These are phyloP conservation scores for Drosophila borborema DNA, from an alignment of 2,888 invertebrate genomes.

Conservation along the genomic window DNA sequence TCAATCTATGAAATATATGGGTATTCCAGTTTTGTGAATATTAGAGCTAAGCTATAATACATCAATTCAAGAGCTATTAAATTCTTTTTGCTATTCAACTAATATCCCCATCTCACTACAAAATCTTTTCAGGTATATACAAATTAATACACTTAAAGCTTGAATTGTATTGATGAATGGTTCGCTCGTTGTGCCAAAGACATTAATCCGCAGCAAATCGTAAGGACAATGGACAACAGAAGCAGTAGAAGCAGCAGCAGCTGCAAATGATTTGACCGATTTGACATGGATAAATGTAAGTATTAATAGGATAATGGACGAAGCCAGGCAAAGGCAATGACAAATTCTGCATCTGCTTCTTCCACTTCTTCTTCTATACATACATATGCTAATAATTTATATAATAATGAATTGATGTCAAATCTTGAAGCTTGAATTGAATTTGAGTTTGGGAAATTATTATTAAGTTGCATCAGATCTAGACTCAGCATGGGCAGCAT, in stretches of 20 bases:
- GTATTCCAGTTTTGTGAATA: neutral
- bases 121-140: too few species aligned
- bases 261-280: conserved; percentile 3
- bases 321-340: conserved; percentile 1
- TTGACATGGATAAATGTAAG: conserved; percentile 6
- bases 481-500: neutral
- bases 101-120: neutral
- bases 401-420: neutral
- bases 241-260: neutral
- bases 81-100: neutral
- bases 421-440: neutral
- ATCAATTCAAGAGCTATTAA: neutral
- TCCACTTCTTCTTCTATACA: neutral
- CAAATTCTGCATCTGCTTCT: neutral
- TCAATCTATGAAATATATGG: too few species aligned
- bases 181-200: neutral
- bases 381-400: neutral
- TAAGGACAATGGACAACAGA: neutral
- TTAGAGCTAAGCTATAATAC: neutral
- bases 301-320: neutral
- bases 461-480: neutral
- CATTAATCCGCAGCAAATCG: neutral
- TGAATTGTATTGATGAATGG: conserved; percentile 6
- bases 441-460: neutral
- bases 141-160: neutral